phyloP scores from a whole-genome alignment of 1,140 invertebrate species.

The Apis dorsata region DNA sequence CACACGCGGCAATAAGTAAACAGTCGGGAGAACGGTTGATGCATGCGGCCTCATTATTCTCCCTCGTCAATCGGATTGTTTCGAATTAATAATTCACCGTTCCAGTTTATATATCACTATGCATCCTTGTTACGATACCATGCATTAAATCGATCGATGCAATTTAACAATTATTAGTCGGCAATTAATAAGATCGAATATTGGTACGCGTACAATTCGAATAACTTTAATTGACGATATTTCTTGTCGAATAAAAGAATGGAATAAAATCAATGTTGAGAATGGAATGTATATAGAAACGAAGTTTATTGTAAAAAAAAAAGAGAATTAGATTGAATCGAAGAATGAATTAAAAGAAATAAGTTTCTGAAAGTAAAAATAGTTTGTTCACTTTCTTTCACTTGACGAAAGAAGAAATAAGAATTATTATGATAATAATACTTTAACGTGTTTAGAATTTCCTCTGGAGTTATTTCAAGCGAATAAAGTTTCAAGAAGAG shows the following conservation, averaged over 20 bases:
- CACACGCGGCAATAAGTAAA: constrained; percentile 34
- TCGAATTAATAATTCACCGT: constrained; percentile 36
- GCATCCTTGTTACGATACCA: neutral
- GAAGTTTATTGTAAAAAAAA: too few species aligned
- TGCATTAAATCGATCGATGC: neutral
- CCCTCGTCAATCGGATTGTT: constrained; percentile 28
- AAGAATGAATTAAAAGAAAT: too few species aligned
- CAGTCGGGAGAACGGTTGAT: constrained; percentile 10
- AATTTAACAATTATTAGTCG: neutral
- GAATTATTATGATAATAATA: neutral
- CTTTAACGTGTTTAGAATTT: neutral
- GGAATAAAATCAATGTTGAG: too few species aligned
- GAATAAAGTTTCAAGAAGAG: neutral
- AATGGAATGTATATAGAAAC: neutral
- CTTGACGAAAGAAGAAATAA: too few species aligned
- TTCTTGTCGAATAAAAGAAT: neutral
- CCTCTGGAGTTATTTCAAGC: neutral
- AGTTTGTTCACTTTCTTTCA: too few species aligned
- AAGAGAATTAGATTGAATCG: too few species aligned
- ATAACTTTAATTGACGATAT: neutral
- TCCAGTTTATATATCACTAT: neutral
- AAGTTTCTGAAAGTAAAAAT: too few species aligned
- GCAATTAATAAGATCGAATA: constrained; percentile 11
- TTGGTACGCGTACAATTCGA: neutral
- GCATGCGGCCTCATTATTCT: constrained; percentile 30